Percentiles rank a stretch among this genome's conserved stretches.
Evolutionary conservation across 2,797 vertebrate genomes (phyloP).

Genomic region (Gambusia yucatana): DNA sequence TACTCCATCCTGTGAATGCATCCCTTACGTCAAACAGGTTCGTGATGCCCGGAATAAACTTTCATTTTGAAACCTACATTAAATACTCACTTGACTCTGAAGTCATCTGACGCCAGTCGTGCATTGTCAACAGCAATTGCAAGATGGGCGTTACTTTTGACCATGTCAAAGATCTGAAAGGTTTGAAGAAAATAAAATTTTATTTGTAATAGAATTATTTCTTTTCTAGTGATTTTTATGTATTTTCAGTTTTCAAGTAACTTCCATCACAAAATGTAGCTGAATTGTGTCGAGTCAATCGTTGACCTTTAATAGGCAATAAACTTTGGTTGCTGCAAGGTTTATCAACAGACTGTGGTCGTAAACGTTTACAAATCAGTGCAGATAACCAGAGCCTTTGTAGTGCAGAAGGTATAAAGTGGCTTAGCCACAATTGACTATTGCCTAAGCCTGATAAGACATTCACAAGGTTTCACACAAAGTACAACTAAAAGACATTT

Average conservation of each 20-base stretch:
- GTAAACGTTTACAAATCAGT: constrained; percentile 44
- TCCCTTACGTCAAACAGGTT: not conserved
- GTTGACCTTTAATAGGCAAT: not conserved
- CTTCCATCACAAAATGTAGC: not conserved
- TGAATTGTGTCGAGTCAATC: not conserved
- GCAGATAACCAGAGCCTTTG: not conserved
- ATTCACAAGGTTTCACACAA: not conserved
- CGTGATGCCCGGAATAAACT: not conserved
- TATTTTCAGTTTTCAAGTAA: not conserved
- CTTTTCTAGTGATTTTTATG: not conserved
- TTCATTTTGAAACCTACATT: not conserved
- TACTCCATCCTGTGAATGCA: constrained; percentile 76
- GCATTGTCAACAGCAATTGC: constrained; percentile 84
- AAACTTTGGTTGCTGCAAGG: not conserved
- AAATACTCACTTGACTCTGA: constrained; percentile 82
- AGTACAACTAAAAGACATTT: not conserved
- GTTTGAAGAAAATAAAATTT: not conserved
- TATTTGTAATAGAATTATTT: constrained; percentile 3
- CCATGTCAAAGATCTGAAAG: constrained; percentile 78
- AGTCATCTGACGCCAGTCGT: constrained; percentile 84
- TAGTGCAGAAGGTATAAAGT: not conserved
- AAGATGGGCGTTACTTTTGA: constrained; percentile 76
- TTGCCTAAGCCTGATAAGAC: not conserved
- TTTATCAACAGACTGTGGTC: constrained; percentile 16
- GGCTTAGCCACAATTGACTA: constrained; percentile 1